These are phyloP conservation scores for Neoarius graeffei DNA, from an alignment of 2,113 vertebrate species.

Conservation along the genomic window DNA sequence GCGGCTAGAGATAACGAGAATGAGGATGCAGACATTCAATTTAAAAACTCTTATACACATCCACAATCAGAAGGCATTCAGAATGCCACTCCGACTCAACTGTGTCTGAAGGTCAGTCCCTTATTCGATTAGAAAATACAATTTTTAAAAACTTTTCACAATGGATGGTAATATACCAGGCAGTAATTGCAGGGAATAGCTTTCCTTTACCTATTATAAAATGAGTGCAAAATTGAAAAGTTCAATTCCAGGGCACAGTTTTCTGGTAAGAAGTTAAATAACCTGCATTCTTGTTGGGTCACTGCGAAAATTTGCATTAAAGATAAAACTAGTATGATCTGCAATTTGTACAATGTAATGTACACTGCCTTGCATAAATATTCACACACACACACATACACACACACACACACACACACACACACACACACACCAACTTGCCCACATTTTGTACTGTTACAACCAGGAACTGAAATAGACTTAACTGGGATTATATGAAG, in stretches of 20 bases:
- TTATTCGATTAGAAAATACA: neutral
- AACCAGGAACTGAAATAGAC: neutral
- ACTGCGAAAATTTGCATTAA: neutral
- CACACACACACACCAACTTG: neutral
- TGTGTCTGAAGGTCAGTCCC: constrained; percentile 8
- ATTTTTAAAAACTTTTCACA: neutral
- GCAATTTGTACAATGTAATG: neutral
- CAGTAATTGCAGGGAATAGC: neutral
- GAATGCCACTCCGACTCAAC: neutral
- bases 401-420: too few relatives aligned
- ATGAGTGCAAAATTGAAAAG: neutral
- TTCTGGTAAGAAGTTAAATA: neutral
- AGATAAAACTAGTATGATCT: neutral
- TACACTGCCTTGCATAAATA: neutral
- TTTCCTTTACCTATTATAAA: neutral
- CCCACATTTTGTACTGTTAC: neutral
- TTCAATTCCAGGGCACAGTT: neutral
- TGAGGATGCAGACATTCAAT: constrained; percentile 8
- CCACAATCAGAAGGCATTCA: constrained; percentile 2
- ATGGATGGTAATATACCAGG: neutral
- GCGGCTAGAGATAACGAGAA: too few relatives aligned
- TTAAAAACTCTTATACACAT: neutral
- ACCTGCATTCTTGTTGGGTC: neutral
- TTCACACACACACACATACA: neutral
- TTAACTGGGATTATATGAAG: neutral